These are phyloP conservation scores for Theocolax elegans DNA, from an alignment of 1,140 invertebrate species.

Conservation along the genomic window DNA sequence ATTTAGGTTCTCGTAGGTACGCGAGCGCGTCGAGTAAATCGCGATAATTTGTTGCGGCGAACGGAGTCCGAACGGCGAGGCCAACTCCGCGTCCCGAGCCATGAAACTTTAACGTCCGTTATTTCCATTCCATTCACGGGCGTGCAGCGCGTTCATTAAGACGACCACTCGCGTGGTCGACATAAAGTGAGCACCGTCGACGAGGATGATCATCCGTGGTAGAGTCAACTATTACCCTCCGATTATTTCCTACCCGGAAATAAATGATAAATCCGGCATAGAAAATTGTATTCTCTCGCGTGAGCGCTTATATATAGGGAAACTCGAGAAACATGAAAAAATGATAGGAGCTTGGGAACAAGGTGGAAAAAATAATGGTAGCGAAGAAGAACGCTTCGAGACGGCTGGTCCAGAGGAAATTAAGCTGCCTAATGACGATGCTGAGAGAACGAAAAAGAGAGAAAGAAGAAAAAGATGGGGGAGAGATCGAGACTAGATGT, in stretches of 20 bases:
- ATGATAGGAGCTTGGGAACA: not conserved
- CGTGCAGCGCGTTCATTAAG: not conserved
- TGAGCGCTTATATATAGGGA: too few relatives aligned
- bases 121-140: constrained; percentile 20
- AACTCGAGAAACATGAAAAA: too few relatives aligned
- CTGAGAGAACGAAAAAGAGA: not conserved
- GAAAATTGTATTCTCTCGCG: not conserved
- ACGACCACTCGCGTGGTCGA: too few relatives aligned
- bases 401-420: constrained; percentile 15
- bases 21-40: constrained; percentile 9
- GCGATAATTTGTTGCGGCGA: constrained; percentile 12
- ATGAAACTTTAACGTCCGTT: constrained; percentile 21
- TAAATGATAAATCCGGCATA: not conserved
- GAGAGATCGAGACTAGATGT: not conserved
- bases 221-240: not conserved
- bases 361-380: not conserved
- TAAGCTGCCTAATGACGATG: constrained; percentile 21
- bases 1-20: not conserved
- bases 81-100: not conserved
- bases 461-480: not conserved
- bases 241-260: not conserved
- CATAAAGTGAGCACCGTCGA: not conserved
- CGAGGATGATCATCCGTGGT: not conserved
- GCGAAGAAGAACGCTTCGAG: not conserved
- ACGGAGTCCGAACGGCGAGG: not conserved